A percentile compares a stretch with the other conserved stretches of the same genome.
Conservation (phyloP, 2,113 vertebrate species). For the Gnathochromis pfefferi region DNA sequence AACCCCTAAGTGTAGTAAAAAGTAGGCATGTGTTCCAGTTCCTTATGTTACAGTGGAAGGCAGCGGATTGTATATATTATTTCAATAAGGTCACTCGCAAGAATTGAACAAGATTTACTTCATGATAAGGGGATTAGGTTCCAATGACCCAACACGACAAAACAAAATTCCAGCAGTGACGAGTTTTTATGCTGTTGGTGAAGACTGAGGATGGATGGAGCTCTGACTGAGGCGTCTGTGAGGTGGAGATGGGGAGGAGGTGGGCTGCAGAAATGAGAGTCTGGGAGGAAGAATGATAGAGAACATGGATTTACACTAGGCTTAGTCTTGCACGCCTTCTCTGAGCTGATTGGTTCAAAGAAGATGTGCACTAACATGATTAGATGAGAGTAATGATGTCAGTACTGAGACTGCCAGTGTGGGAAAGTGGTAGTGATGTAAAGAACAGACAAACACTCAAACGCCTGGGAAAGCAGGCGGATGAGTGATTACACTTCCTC, state of each 20-base stretch:
- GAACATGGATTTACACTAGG: neutral
- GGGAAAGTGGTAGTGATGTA: neutral
- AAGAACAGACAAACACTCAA: neutral
- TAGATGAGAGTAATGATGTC: neutral
- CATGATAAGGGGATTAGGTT: neutral
- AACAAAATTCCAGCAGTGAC: neutral
- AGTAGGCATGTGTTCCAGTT: neutral
- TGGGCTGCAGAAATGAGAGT: neutral
- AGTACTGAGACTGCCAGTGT: neutral
- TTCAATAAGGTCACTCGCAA: neutral
- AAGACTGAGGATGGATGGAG: neutral
- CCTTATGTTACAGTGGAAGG: neutral
- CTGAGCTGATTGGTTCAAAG: neutral
- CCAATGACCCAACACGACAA: rapidly evolving
- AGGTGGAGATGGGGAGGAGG: neutral
- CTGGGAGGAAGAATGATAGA: neutral
- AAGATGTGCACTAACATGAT: neutral
- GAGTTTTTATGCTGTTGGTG: neutral
- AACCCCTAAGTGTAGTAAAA: neutral
- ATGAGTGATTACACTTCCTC: neutral
- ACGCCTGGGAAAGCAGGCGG: rapidly evolving
- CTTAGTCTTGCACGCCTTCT: neutral
- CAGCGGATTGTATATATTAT: rapidly evolving
- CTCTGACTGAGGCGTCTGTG: neutral
- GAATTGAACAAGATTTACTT: neutral